These are phyloP conservation scores for Mobula hypostoma DNA, from an alignment of 2,113 vertebrate species.

Conservation along the genomic window DNA sequence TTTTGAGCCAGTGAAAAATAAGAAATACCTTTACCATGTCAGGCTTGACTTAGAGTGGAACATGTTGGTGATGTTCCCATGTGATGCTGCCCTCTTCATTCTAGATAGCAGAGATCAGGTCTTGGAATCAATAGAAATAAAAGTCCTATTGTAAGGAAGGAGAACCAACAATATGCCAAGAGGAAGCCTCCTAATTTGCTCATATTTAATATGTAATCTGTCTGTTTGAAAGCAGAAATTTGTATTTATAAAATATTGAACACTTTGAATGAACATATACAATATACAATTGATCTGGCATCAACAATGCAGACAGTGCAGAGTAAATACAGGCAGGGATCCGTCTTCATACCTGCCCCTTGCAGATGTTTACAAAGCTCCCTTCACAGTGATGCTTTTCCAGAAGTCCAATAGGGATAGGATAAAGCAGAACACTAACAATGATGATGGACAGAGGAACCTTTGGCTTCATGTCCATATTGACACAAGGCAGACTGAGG, in stretches of 20 bases:
- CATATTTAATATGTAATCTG: neutral
- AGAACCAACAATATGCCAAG: neutral
- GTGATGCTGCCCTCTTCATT: no score
- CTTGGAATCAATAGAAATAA: no score
- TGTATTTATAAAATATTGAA: neutral
- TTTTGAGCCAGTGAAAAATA: no score
- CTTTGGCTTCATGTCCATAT: no score
- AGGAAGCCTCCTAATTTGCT: neutral
- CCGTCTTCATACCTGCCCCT: neutral
- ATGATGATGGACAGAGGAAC: no score
- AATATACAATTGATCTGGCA: constrained; percentile 21
- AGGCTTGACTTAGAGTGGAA: no score
- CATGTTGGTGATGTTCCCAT: no score
- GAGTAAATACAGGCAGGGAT: neutral
- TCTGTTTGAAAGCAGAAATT: neutral
- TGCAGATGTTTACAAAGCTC: neutral
- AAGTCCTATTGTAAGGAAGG: neutral
- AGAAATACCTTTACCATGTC: no score
- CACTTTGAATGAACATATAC: neutral
- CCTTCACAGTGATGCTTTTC: neutral
- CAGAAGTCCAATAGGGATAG: no score
- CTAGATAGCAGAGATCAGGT: no score
- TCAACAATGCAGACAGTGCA: neutral
- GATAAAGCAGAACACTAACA: no score
- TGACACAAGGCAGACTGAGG: no score